These are phyloP conservation scores for Cepaea nemoralis DNA, from an alignment of 1,140 invertebrate species.

Conservation along the genomic window DNA sequence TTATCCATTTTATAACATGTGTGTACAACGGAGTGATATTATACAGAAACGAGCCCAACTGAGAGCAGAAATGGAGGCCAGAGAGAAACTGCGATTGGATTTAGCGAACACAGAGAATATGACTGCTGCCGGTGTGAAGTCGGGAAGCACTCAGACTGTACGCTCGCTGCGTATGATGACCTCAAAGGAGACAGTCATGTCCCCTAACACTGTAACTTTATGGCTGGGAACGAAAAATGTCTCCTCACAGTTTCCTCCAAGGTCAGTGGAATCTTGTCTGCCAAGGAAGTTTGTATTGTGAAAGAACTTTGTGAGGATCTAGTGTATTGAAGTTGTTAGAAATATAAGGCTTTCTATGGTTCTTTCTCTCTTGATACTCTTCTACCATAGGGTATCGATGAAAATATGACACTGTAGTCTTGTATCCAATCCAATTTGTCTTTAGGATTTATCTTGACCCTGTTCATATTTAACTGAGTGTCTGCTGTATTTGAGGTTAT, in stretches of 20 bases:
- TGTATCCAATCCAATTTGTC: too few species aligned
- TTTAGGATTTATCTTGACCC: too few species aligned
- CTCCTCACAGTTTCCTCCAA: conserved; percentile 66
- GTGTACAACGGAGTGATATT: conserved; percentile 34
- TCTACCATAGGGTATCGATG: too few species aligned
- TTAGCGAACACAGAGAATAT: conserved; percentile 4
- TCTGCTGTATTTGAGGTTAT: too few species aligned
- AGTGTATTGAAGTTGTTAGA: too few species aligned
- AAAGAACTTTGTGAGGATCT: too few species aligned
- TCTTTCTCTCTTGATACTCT: too few species aligned
- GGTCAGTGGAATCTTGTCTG: conserved; percentile 8
- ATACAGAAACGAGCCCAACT: conserved; percentile 23
- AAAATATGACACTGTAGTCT: too few species aligned
- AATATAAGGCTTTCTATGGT: too few species aligned
- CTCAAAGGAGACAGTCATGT: conserved; percentile 47
- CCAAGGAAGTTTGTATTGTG: too few species aligned
- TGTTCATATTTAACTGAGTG: too few species aligned
- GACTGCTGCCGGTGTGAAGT: not conserved
- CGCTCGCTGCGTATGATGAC: conserved; percentile 36
- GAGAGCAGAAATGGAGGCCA: conserved; percentile 28
- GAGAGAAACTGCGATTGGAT: conserved; percentile 35
- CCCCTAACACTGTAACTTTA: conserved; percentile 61
- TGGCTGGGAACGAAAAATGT: conserved; percentile 69
- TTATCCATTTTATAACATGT: conserved; percentile 42
- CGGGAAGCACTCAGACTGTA: conserved; percentile 32